phyloP scores from a whole-genome alignment of 2,888 invertebrate species.

The Ischnus inquisitorius region DNA sequence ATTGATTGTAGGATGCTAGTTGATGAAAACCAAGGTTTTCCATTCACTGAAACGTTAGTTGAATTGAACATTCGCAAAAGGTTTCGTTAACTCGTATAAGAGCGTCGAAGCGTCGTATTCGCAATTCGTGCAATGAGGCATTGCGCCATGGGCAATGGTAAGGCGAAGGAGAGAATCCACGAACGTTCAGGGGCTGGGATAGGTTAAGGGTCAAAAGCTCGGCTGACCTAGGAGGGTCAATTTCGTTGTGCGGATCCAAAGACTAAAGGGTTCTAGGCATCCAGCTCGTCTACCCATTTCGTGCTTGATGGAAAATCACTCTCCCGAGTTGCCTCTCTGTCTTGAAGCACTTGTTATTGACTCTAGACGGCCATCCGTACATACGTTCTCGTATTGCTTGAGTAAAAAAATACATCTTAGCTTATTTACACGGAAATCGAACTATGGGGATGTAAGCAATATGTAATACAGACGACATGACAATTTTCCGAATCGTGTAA shows the following conservation, averaged over 20 bases:
- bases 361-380: not conserved
- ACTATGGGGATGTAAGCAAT: too few species aligned
- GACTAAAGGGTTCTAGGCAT: conserved; percentile 36
- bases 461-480: too few species aligned
- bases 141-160: conserved; percentile 56
- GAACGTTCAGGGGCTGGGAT: conserved; percentile 64
- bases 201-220: conserved; percentile 77
- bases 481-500: not conserved
- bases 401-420: not conserved
- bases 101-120: conserved; percentile 78
- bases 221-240: conserved; percentile 74
- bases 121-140: conserved; percentile 78
- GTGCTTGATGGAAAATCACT: conserved; percentile 16
- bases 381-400: not conserved
- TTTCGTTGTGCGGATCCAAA: conserved; percentile 71
- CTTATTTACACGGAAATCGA: too few species aligned
- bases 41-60: conserved; percentile 48
- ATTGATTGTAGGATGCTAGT: not conserved
- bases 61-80: conserved; percentile 51
- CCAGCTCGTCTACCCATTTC: conserved; percentile 29
- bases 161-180: conserved; percentile 69
- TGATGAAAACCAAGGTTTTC: not conserved
- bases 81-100: conserved; percentile 80
- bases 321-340: not conserved
- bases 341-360: conserved; percentile 1